These are phyloP conservation scores for Protaetia brevitarsis DNA, from an alignment of 1,140 invertebrate genomes.

Conservation along the genomic window DNA sequence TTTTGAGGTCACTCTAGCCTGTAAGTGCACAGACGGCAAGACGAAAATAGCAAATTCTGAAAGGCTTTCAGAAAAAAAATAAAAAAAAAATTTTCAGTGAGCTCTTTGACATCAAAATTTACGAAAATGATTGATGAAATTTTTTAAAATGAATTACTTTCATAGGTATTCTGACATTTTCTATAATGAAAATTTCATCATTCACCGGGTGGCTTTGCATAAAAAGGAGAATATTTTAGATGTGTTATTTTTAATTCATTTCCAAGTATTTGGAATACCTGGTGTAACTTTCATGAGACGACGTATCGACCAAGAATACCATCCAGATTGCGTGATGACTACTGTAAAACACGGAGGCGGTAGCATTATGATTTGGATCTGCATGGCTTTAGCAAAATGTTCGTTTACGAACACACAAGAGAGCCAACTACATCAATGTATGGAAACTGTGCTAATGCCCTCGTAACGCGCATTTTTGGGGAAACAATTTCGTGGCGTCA, in stretches of 20 bases:
- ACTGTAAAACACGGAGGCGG: slow-evolving; percentile 7
- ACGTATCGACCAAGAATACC: background rate
- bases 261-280: background rate
- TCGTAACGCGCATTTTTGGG: background rate
- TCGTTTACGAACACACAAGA: background rate
- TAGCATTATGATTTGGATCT: background rate
- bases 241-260: no score
- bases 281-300: background rate
- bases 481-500: background rate
- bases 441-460: background rate
- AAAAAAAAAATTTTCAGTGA: no score
- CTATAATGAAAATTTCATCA: background rate
- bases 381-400: background rate
- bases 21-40: background rate
- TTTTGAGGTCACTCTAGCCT: background rate
- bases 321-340: no score
- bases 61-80: background rate
- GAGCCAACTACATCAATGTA: background rate
- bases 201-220: no score
- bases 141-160: background rate
- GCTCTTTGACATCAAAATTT: background rate
- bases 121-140: background rate
- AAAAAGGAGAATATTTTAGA: no score
- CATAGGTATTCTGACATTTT: background rate
- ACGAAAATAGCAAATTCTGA: background rate